Evolutionary conservation across 2,888 invertebrate genomes (phyloP).

Genomic region (Heteropelma amictum): DNA sequence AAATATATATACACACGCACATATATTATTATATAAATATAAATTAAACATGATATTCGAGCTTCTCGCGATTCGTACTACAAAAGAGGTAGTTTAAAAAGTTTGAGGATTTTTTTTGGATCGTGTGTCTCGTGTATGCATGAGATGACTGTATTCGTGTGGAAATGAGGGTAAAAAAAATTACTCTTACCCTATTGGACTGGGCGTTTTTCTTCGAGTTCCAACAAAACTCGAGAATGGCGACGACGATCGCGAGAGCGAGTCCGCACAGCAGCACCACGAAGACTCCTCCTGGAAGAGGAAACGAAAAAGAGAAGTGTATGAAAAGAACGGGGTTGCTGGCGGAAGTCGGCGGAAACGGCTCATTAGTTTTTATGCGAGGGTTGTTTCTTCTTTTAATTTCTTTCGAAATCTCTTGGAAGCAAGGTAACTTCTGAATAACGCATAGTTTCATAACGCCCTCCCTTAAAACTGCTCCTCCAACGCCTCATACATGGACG

Average conservation of each 20-base stretch:
- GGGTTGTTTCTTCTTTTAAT: conserved; percentile 58
- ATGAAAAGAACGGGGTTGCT: not conserved
- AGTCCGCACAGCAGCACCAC: conserved; percentile 96
- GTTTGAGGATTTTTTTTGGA: not conserved
- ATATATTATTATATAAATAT: too few species aligned
- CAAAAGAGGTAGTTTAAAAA: conserved; percentile 28
- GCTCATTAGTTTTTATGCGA: conserved; percentile 66
- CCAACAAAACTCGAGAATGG: conserved; percentile 96
- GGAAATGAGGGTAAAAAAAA: conserved; percentile 16
- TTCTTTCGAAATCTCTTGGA: conserved; percentile 47
- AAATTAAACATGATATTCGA: too few species aligned
- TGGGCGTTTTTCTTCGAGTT: conserved; percentile 93
- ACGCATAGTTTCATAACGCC: conserved; percentile 2
- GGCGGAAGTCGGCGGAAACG: conserved; percentile 54
- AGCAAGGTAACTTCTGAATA: not conserved
- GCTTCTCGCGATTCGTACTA: conserved; percentile 39
- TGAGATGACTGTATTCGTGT: not conserved
- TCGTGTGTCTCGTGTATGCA: not conserved
- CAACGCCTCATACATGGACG: too few species aligned
- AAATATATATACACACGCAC: too few species aligned
- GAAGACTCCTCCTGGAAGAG: conserved; percentile 91
- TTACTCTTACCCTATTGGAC: conserved; percentile 82
- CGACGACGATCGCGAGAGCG: conserved; percentile 93
- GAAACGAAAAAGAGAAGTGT: conserved; percentile 32
- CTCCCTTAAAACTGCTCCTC: not conserved